Conservation (phyloP, 2,888 invertebrate species). For the Caenorhabditis angaria region DNA sequence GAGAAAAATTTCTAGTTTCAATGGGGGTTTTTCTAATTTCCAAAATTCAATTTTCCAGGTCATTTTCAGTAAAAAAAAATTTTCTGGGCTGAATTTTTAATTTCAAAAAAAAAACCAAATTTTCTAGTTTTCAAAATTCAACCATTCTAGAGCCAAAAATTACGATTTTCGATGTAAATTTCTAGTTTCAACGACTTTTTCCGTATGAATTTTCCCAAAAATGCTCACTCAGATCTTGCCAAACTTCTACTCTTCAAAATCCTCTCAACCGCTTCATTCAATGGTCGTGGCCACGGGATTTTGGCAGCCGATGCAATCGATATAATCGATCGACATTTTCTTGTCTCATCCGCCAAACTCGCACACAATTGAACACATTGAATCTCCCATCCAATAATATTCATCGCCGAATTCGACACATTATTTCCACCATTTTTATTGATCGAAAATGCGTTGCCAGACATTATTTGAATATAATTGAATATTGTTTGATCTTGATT, state of each 20-base stretch:
- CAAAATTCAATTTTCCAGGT: too few relatives aligned
- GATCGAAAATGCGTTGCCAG: conserved; percentile 6
- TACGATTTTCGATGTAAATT: too few relatives aligned
- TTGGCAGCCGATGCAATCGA: conserved; percentile 53
- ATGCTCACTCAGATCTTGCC: conserved; percentile 8
- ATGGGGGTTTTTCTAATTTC: too few relatives aligned
- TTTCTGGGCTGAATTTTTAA: too few relatives aligned
- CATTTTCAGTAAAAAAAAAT: too few relatives aligned
- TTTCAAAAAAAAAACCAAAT: too few relatives aligned
- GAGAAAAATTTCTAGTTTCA: too few relatives aligned
- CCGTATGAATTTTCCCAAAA: not conserved
- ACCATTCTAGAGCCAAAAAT: too few relatives aligned
- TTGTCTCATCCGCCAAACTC: conserved; percentile 46
- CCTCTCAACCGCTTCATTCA: conserved; percentile 47
- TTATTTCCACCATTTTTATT: not conserved
- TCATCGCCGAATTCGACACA: conserved; percentile 16
- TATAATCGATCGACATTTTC: conserved; percentile 52
- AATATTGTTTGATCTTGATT: conserved; percentile 55
- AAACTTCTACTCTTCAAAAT: conserved; percentile 26
- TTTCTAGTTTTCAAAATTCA: too few relatives aligned
- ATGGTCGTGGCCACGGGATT: conserved; percentile 54
- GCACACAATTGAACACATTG: conserved; percentile 56
- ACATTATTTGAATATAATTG: conserved; percentile 53
- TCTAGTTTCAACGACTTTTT: too few relatives aligned
- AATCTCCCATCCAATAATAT: conserved; percentile 49